Percentiles rank a stretch among this genome's conserved stretches.
Evolutionary conservation across 2,888 invertebrate genomes (phyloP).

Genomic region (Notodonta dromedarius): DNA sequence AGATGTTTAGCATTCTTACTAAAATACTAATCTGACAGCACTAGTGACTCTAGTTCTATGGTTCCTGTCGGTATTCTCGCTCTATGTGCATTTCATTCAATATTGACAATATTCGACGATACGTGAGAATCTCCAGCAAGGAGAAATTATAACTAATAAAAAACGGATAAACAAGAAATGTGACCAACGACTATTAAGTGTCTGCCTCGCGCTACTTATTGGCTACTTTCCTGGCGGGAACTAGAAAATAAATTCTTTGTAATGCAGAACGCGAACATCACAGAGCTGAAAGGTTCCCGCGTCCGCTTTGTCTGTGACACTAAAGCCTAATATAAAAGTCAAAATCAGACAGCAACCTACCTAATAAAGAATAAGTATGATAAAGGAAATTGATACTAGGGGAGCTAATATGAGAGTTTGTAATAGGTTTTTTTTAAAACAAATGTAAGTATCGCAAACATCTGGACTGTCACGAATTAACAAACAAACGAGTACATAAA

Average conservation of each 20-base stretch:
- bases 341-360: slow-evolving; percentile 18
- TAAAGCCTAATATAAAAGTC: slow-evolving; percentile 33
- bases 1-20: too few species aligned
- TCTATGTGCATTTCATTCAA: too few species aligned
- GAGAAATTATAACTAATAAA: background rate
- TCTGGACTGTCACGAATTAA: too few species aligned
- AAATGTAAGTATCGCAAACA: too few species aligned
- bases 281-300: slow-evolving; percentile 17
- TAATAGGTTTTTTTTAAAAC: too few species aligned
- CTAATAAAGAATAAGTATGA: slow-evolving; percentile 11
- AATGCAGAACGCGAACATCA: slow-evolving; percentile 22
- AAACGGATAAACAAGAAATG: background rate
- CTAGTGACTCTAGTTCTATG: too few species aligned
- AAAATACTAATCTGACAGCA: too few species aligned
- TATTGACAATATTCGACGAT: too few species aligned
- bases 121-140: too few species aligned
- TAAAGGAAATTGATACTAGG: slow-evolving; percentile 9
- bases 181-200: background rate
- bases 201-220: slow-evolving; percentile 1
- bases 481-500: too few species aligned
- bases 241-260: slow-evolving; percentile 28
- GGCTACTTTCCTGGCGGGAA: slow-evolving; percentile 15
- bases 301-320: slow-evolving; percentile 16
- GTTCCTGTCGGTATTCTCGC: too few species aligned
- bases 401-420: too few species aligned